Evolutionary conservation across 2,888 invertebrate species (phyloP).

Genomic region (Hypena proboscidalis): DNA sequence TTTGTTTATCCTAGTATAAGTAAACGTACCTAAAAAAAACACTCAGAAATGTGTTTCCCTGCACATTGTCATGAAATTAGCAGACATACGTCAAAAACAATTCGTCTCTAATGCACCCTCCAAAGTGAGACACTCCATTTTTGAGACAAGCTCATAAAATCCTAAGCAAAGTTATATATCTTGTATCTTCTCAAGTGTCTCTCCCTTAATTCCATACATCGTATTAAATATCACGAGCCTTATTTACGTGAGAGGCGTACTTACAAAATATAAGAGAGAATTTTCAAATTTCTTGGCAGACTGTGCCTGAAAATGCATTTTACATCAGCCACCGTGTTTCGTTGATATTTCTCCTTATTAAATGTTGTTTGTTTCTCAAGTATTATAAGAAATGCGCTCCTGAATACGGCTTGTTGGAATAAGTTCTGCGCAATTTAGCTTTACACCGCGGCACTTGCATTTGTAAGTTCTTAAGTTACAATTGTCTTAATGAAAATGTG

Average conservation of each 20-base stretch:
- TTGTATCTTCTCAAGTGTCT: too few species aligned
- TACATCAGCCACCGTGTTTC: slow-evolving; percentile 53
- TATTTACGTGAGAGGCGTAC: slow-evolving; percentile 20
- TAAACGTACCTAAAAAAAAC: too few species aligned
- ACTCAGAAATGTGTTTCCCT: too few species aligned
- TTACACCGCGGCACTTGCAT: slow-evolving; percentile 13
- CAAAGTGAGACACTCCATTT: too few species aligned
- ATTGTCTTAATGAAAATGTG: background rate
- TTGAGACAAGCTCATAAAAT: too few species aligned
- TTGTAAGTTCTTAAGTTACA: background rate
- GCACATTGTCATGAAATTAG: too few species aligned
- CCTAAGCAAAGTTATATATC: too few species aligned
- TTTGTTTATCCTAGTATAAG: too few species aligned
- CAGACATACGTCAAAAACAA: too few species aligned
- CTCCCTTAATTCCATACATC: too few species aligned
- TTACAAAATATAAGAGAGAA: slow-evolving; percentile 35
- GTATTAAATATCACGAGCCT: too few species aligned
- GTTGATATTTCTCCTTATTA: slow-evolving; percentile 24
- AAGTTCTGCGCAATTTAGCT: slow-evolving; percentile 1
- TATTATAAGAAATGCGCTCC: slow-evolving; percentile 5
- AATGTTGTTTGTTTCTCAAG: slow-evolving; percentile 18
- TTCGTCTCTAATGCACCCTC: too few species aligned
- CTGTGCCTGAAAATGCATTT: slow-evolving; percentile 69
- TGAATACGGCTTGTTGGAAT: background rate
- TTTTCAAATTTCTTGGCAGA: slow-evolving; percentile 41